Base-by-base conservation (phyloP, 2,113 vertebrate species). In the Brachionichthys hirsutus region DNA sequence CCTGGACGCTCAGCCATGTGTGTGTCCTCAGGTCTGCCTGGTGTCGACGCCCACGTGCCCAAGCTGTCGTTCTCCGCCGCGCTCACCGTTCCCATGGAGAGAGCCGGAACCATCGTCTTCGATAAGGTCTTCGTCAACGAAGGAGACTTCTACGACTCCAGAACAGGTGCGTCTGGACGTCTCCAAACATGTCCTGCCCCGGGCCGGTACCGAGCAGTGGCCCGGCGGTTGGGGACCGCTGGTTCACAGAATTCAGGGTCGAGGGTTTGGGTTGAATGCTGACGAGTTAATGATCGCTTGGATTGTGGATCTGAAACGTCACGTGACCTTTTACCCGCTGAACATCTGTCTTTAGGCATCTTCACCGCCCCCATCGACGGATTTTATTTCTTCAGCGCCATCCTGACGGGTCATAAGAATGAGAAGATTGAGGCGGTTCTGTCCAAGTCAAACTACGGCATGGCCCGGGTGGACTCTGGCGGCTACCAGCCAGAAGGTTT, bases 401-500 rank as follows among this genome's bases (percentile, higher is more conserved):
- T 97, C 70, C 83, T 98, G 63, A 97, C 95, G 0, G 95, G 96
- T 6, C 92, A 96, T 63, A 91, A 89, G 56, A 93, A 94, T 0
- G 93, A 94, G 58, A 94, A 94, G 77, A 91, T 98, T 8, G 96
- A 98, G 89, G 96, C 95, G 0, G 96, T 98, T 6, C 89, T 98
- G 48, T 97, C 95, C 0, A 95, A 90, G 75, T 97, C 95, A 4
- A 97, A 96, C 88, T 89, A 90, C 17, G 95, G 94, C 20, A 91
- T 98, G 67, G 94, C 94, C 0, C 93, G 96, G 14, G 93, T 92
- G 30, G 95, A 98, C 88, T 98, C 96, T 0, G 95, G 91, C 0
- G 95, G 95, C 0, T 96, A 95, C 64, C 94, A 98, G 77, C 95
- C 95, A 0, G 96, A 97, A 80, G 96, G 93, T 2, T 85, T 97